phyloP scores from a whole-genome alignment of 2,113 vertebrate genomes.

The Phyllopteryx taeniolatus region DNA sequence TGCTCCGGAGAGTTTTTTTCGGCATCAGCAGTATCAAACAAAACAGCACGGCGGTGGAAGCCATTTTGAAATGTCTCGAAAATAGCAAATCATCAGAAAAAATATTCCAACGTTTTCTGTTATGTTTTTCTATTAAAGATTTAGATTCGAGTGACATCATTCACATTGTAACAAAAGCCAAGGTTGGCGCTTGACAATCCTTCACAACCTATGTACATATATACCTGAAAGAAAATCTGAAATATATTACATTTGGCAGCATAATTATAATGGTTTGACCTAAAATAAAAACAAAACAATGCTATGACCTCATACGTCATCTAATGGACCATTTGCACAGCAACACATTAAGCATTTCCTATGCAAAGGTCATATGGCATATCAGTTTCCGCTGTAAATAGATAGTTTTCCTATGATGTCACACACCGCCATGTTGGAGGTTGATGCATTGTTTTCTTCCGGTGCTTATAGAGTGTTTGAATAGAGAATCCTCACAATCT shows the following conservation, averaged over 20 bases:
- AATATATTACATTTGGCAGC: neutral
- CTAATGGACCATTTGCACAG: neutral
- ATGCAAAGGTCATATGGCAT: neutral
- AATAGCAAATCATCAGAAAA: neutral
- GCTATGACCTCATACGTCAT: too few species aligned
- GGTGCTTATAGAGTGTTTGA: neutral
- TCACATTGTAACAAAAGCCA: neutral
- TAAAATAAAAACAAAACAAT: too few species aligned
- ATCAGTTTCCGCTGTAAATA: neutral
- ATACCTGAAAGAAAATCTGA: neutral
- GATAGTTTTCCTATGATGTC: neutral
- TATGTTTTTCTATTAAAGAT: neutral
- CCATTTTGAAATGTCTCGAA: neutral
- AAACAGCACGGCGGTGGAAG: neutral
- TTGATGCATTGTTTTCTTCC: neutral
- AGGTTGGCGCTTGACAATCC: neutral
- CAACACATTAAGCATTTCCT: neutral
- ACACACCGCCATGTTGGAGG: neutral
- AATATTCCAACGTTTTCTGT: neutral
- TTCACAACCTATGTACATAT: neutral
- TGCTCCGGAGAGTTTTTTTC: neutral
- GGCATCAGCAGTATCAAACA: neutral
- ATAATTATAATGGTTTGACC: neutral
- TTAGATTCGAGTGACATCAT: neutral
- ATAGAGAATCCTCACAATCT: too few species aligned